Percentiles rank a stretch among this genome's conserved stretches.
Evolutionary conservation across 2,797 vertebrate genomes (phyloP).

Genomic region (Kryptopterus vitreolus): DNA sequence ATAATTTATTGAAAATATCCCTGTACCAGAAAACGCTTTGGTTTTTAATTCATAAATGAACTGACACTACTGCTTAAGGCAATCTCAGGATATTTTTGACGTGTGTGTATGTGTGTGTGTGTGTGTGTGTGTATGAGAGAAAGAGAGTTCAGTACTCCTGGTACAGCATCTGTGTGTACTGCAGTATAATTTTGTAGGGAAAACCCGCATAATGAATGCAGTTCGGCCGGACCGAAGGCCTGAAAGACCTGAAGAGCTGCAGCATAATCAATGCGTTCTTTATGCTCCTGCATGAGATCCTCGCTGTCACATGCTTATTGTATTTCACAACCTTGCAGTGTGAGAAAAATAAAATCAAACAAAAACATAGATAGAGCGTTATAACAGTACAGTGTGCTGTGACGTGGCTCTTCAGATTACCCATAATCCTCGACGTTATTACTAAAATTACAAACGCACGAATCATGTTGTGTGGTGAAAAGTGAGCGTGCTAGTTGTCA

Average conservation of each 20-base stretch:
- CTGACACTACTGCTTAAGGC: background rate
- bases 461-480: background rate
- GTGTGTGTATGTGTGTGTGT: background rate
- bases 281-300: background rate
- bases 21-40: background rate
- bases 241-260: constrained; percentile 12
- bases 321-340: background rate
- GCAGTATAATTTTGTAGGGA: constrained; percentile 18
- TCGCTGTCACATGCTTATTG: background rate
- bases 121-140: background rate
- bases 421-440: background rate
- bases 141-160: background rate
- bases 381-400: background rate
- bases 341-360: background rate
- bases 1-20: background rate
- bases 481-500: background rate
- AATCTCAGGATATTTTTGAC: too few relatives aligned
- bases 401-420: background rate
- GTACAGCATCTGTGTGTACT: constrained; percentile 1
- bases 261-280: background rate
- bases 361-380: background rate
- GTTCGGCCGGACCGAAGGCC: background rate
- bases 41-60: background rate
- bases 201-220: constrained; percentile 22
- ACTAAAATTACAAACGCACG: background rate